phyloP scores from a whole-genome alignment of 1,140 invertebrate genomes.

The Zaprionus davidi region DNA sequence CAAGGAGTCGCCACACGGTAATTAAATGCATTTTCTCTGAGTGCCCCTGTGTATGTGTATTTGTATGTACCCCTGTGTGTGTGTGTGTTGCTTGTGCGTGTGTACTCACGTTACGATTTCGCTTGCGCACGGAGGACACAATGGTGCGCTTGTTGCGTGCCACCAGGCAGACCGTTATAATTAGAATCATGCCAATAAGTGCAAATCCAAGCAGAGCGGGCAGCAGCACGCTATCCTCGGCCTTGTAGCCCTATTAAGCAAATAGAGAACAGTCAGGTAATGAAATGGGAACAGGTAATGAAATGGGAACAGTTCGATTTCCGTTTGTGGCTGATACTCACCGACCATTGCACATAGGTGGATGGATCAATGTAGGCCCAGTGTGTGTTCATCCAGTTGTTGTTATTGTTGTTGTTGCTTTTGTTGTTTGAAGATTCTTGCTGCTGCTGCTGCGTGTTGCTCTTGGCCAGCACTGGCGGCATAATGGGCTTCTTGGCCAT shows the following conservation, averaged over 20 bases:
- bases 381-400: conserved; percentile 78
- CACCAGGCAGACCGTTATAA: conserved; percentile 80
- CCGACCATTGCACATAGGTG: conserved; percentile 88
- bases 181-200: conserved; percentile 82
- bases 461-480: conserved; percentile 78
- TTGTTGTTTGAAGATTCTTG: conserved; percentile 17
- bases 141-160: conserved; percentile 84
- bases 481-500: conserved; percentile 81
- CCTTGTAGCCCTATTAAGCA: conserved; percentile 76
- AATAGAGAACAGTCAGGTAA: not conserved
- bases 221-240: conserved; percentile 81
- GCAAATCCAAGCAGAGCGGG: conserved; percentile 79
- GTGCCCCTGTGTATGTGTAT: not conserved
- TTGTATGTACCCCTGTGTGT: not conserved
- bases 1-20: conserved; percentile 25
- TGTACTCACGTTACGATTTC: conserved; percentile 83
- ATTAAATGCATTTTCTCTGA: conserved; percentile 37
- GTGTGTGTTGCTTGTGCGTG: conserved; percentile 33
- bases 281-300: not conserved
- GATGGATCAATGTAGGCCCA: conserved; percentile 88
- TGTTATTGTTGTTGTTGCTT: conserved; percentile 51
- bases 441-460: conserved; percentile 37
- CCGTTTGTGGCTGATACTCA: conserved; percentile 75
- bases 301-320: not conserved
- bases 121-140: conserved; percentile 80